phyloP scores from a whole-genome alignment of 1,140 invertebrate species.

The Doryteuthis pealeii region DNA sequence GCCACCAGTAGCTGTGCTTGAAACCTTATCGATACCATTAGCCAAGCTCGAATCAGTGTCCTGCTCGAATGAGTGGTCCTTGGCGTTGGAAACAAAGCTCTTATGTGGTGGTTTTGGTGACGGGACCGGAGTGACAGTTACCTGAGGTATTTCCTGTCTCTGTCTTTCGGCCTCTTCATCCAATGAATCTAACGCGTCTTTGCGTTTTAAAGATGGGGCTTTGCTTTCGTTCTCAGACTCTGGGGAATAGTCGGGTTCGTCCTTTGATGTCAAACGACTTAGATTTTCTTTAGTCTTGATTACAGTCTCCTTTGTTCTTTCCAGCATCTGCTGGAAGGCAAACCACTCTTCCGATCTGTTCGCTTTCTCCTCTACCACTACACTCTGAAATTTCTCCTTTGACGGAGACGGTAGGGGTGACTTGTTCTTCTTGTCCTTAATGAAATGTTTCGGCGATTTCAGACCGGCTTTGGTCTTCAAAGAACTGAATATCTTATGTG shows the following conservation, averaged over 20 bases:
- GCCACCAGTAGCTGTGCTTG: slow-evolving; percentile 35
- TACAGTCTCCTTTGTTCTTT: slow-evolving; percentile 57
- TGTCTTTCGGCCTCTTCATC: slow-evolving; percentile 12
- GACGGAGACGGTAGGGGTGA: slow-evolving; percentile 36
- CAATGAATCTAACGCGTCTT: neutral
- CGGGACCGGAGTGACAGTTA: slow-evolving; percentile 22
- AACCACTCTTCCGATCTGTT: slow-evolving; percentile 60
- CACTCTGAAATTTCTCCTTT: slow-evolving; percentile 38
- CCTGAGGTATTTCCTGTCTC: slow-evolving; percentile 14
- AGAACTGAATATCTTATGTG: neutral
- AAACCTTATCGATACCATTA: neutral
- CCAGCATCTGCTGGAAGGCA: slow-evolving; percentile 59
- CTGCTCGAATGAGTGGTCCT: slow-evolving; percentile 20
- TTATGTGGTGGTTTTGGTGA: slow-evolving; percentile 28
- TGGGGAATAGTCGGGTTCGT: neutral
- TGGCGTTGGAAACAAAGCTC: slow-evolving; percentile 25
- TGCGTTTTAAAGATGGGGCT: too few species aligned
- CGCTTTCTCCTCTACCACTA: slow-evolving; percentile 40
- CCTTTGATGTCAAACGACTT: slow-evolving; percentile 42
- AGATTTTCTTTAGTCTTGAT: slow-evolving; percentile 55
- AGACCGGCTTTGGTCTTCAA: neutral
- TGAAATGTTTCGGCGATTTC: neutral
- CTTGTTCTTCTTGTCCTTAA: slow-evolving; percentile 24
- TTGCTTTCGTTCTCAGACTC: neutral
- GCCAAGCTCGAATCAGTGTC: too few species aligned